Conservation (phyloP, 2,113 vertebrate species). For the Chamaea fasciata region DNA sequence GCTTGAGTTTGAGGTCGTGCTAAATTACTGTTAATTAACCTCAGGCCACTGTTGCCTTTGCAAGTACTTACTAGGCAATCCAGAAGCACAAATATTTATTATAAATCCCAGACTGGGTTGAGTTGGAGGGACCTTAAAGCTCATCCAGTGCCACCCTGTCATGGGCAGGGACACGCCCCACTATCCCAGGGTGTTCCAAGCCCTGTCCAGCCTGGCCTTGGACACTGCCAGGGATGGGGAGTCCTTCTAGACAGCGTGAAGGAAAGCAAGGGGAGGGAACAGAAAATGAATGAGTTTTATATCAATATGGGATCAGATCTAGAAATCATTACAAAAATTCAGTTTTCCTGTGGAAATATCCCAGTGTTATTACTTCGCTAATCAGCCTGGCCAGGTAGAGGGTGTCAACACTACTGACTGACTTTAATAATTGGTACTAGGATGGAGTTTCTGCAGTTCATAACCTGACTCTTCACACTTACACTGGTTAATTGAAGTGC, state of each 20-base stretch:
- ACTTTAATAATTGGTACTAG: background rate
- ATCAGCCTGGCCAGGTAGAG: background rate
- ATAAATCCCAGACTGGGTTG: background rate
- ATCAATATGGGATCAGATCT: fast-evolving
- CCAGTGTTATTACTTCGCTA: background rate
- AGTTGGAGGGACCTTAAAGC: background rate
- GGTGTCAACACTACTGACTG: background rate
- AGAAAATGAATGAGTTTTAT: background rate
- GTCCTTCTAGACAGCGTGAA: background rate
- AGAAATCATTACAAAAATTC: background rate
- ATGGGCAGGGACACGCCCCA: background rate
- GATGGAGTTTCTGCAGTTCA: background rate
- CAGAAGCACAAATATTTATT: background rate
- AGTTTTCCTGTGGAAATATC: background rate
- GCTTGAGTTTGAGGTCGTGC: background rate
- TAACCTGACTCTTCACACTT: background rate
- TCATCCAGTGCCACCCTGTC: background rate
- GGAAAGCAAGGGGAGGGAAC: background rate
- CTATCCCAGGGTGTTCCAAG: background rate
- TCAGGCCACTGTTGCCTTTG: background rate
- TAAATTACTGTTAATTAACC: background rate
- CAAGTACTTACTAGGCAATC: background rate
- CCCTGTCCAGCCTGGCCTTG: fast-evolving
- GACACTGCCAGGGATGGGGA: background rate
- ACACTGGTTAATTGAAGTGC: background rate